Percentiles rank a stretch among this genome's conserved stretches.
phyloP scores from a whole-genome alignment of 2,113 vertebrate species.

The Halcyon senegalensis region DNA sequence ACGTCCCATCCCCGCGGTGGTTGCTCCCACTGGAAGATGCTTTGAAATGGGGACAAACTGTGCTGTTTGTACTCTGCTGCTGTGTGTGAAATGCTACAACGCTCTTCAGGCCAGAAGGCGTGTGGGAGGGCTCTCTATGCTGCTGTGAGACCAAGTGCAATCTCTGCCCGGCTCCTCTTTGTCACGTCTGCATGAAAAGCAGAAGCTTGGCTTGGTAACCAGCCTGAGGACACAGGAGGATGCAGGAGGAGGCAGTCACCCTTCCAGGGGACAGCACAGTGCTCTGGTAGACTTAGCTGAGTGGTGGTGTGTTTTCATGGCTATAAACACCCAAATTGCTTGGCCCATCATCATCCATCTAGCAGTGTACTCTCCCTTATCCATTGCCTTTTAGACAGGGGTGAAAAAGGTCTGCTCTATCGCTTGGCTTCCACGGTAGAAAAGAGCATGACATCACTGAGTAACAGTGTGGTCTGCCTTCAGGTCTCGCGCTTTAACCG shows the following conservation, averaged over 20 bases:
- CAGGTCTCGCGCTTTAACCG: constrained; percentile 91
- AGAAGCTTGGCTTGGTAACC: background rate
- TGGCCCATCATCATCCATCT: background rate
- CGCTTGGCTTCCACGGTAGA: background rate
- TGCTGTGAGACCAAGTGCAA: background rate
- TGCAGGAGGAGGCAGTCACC: background rate
- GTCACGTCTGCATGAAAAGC: background rate
- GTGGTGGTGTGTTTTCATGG: background rate
- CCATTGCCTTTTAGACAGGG: fast-evolving
- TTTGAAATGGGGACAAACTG: background rate
- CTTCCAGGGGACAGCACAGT: background rate
- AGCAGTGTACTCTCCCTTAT: background rate
- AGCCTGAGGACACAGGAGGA: background rate
- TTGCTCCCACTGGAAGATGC: background rate
- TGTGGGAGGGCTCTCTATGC: background rate
- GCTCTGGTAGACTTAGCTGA: background rate
- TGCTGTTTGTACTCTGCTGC: background rate
- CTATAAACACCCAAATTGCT: background rate
- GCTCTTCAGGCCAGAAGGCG: background rate
- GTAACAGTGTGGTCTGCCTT: constrained; percentile 46
- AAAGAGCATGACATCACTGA: background rate
- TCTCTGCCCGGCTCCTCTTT: background rate
- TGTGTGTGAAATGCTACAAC: background rate
- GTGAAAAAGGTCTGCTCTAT: background rate
- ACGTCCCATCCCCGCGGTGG: background rate